A percentile compares a stretch with the other conserved stretches of the same genome.
Conservation (phyloP, 2,113 vertebrate genomes). For the Murina feae region DNA sequence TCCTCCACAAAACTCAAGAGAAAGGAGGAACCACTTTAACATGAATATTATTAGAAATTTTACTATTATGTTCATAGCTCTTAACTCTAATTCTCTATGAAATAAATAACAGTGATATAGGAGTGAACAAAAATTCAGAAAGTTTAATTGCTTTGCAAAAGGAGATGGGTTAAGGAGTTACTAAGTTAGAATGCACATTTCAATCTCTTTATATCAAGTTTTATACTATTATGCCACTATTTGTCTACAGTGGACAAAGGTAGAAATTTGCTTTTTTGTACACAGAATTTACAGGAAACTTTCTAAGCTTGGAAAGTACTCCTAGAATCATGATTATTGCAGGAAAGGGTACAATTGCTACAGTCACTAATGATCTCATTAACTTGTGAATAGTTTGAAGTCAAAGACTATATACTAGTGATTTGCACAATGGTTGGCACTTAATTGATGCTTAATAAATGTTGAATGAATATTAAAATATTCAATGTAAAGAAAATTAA, state of each 20-base stretch:
- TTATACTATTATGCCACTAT: background rate
- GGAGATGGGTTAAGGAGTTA: background rate
- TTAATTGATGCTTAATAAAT: background rate
- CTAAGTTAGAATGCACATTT: background rate
- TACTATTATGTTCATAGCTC: background rate
- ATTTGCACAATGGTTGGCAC: background rate
- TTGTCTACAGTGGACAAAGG: background rate
- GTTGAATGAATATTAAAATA: background rate
- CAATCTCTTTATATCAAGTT: background rate
- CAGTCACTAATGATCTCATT: background rate
- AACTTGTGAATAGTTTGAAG: background rate
- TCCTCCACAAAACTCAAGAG: background rate
- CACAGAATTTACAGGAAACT: background rate
- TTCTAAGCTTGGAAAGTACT: background rate
- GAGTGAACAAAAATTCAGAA: background rate
- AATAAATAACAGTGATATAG: background rate
- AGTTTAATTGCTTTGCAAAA: conserved; percentile 3
- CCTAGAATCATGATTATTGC: background rate
- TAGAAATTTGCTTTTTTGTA: background rate
- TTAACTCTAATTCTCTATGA: background rate
- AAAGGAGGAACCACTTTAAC: background rate
- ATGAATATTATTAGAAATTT: background rate
- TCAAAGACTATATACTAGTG: background rate
- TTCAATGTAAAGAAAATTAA: conserved; percentile 71
- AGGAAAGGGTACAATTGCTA: background rate